Evolutionary conservation across 2,888 invertebrate genomes (phyloP).

Genomic region (Caenorhabditis doughertyi): DNA sequence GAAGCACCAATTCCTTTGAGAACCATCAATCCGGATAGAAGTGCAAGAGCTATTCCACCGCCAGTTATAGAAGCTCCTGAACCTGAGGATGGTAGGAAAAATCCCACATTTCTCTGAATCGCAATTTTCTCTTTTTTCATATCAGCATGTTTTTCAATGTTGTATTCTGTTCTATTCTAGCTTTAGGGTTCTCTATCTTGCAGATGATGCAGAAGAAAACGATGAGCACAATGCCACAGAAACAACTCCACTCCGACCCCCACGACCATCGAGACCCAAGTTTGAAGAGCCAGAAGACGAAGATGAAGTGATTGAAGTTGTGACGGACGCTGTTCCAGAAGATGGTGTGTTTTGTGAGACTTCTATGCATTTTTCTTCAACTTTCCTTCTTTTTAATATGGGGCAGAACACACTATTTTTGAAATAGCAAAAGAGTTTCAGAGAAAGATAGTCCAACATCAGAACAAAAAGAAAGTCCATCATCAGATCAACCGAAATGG

Average conservation of each 20-base stretch:
- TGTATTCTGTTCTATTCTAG: constrained; percentile 14
- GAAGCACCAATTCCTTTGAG: constrained; percentile 54
- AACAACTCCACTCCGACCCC: constrained; percentile 60
- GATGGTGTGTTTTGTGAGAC: constrained; percentile 12
- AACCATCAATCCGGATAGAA: constrained; percentile 23
- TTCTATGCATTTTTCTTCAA: neutral
- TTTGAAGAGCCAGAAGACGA: constrained; percentile 51
- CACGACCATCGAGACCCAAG: constrained; percentile 50
- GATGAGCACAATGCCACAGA: constrained; percentile 48
- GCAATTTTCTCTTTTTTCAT: neutral
- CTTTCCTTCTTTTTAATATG: constrained; percentile 3
- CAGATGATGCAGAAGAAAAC: constrained; percentile 41
- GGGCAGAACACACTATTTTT: neutral
- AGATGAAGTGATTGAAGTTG: constrained; percentile 41
- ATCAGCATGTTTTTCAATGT: neutral
- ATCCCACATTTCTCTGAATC: too few relatives aligned
- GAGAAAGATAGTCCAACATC: neutral
- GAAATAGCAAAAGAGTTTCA: neutral
- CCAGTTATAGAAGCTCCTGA: constrained; percentile 49
- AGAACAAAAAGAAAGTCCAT: constrained; percentile 9
- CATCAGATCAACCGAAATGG: constrained; percentile 52
- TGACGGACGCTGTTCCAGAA: constrained; percentile 17
- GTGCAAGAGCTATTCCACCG: constrained; percentile 19
- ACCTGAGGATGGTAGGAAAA: constrained; percentile 18
- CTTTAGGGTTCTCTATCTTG: constrained; percentile 15